These are phyloP conservation scores for Sylvilagus floridanus DNA, from an alignment of 2,797 vertebrate species.

Conservation along the genomic window DNA sequence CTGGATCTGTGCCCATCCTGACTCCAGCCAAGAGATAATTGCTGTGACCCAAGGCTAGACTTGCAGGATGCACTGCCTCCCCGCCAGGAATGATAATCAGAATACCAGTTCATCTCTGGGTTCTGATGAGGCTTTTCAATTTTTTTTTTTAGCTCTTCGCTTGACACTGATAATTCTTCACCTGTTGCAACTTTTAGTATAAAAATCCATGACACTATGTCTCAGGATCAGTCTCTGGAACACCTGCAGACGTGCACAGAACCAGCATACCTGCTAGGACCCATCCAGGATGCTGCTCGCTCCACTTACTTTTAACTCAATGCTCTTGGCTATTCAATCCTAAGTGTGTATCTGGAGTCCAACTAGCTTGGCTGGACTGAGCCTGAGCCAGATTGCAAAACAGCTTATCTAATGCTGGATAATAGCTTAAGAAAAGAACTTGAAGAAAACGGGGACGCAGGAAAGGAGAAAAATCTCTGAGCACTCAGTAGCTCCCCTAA, in stretches of 20 bases:
- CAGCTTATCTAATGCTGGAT: not conserved
- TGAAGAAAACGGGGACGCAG: not conserved
- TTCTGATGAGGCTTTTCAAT: not conserved
- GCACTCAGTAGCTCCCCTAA: not conserved
- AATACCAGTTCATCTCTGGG: not conserved
- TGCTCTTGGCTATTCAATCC: not conserved
- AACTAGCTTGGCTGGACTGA: not conserved
- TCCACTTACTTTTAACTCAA: not conserved
- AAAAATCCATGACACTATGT: not conserved
- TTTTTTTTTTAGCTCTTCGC: not conserved
- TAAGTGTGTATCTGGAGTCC: not conserved
- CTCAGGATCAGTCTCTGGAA: not conserved
- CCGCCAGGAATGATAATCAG: not conserved
- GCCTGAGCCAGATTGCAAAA: constrained; percentile 31
- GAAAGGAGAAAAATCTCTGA: not conserved
- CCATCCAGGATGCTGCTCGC: not conserved
- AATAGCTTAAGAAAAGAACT: not conserved
- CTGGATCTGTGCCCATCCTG: constrained; percentile 75
- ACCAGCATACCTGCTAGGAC: not conserved
- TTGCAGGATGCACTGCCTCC: constrained; percentile 71
- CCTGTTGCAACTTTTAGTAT: not conserved
- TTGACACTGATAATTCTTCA: constrained; percentile 45
- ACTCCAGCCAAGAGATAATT: constrained; percentile 83
- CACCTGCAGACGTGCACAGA: not conserved
- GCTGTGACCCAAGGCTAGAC: constrained; percentile 70